Base-by-base conservation (phyloP, 2,113 vertebrate genomes). In the Gymnarchus niloticus region DNA sequence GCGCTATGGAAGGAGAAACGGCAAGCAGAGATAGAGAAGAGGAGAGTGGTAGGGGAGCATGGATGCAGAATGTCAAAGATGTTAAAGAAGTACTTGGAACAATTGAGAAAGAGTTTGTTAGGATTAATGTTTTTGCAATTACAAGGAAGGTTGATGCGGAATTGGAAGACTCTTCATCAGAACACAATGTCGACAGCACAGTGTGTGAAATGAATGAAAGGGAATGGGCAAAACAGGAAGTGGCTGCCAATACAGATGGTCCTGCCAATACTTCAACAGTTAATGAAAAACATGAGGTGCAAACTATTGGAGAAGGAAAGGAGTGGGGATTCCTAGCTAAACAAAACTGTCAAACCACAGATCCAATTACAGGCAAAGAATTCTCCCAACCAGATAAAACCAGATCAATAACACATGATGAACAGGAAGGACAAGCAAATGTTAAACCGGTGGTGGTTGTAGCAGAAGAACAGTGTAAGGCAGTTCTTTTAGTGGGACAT, bases 141-240 rank as follows among this genome's bases (percentile, higher is more conserved):
- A 80, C 33, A 80, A 56, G 69, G 46, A 57, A 69, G 73, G 59
- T 6, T 49, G 59, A 85, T 57, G 3, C 69, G 56, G 52, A 56
- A 25, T 46, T 56, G 41, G 51, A 41, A 56, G 41, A 10, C 84
- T 21, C 28, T n/a, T 33, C 69, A 80, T 25, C 41, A 48, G 37
- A 83, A 19, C 33, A 23, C 33, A 83, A 46, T 23, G 37, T 44
- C 5, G 52, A 33, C 14, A 93, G 92, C 33, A n/a, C 1, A 7
- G 54, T 23, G 52, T 14, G 3, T 57, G 37, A 51, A 28, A 56
- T 12, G 3, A 57, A 57, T 78, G 84, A 80, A 80, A 85, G 41
- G 37, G 52, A 56, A 12, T 23, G 1, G 1, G 21, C 9, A 17
- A 78, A 85, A 80, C 33, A 80, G n/a, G 84, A 21, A 57, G 37